Percentiles rank a stretch among this genome's conserved stretches.
These are phyloP conservation scores for Chrysochloris asiatica DNA, from an alignment of 2,113 vertebrate species.

Conservation along the genomic window DNA sequence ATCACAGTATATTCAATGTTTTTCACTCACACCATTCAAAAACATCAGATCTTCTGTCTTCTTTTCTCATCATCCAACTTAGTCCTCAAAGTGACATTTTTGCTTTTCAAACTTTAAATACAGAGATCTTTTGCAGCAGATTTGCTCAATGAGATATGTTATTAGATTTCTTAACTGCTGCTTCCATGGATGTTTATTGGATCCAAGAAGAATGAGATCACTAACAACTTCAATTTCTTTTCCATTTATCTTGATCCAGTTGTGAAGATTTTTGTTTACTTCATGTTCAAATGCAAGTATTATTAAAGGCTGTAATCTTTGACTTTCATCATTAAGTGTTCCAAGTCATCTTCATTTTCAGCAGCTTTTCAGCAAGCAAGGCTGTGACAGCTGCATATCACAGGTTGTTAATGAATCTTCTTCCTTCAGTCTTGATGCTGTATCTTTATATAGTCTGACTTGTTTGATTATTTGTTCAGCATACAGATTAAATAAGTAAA, in stretches of 20 bases:
- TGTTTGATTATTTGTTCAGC: neutral
- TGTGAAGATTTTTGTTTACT: too few species aligned
- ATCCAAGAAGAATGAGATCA: neutral
- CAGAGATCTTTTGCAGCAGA: neutral
- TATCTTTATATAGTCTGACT: neutral
- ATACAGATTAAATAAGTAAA: neutral
- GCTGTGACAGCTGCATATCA: neutral
- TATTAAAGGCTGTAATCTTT: neutral
- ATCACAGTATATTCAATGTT: neutral
- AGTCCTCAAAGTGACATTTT: too few species aligned
- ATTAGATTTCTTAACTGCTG: too few species aligned
- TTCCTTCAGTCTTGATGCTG: too few species aligned
- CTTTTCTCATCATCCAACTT: neutral
- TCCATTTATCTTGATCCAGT: neutral
- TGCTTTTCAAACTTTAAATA: too few species aligned
- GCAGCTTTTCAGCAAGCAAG: neutral
- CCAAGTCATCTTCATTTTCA: neutral
- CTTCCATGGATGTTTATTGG: neutral
- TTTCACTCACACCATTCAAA: neutral
- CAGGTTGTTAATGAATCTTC: neutral
- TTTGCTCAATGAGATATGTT: too few species aligned
- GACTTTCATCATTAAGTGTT: neutral
- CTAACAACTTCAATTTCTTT: neutral
- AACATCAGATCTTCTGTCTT: neutral
- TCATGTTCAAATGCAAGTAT: too few species aligned